Percentiles rank a stretch among this genome's conserved stretches.
These are phyloP conservation scores for Chrysogorgia sp. DNA, from an alignment of 92 coral and sea anemone genomes.

Conservation along the genomic window DNA sequence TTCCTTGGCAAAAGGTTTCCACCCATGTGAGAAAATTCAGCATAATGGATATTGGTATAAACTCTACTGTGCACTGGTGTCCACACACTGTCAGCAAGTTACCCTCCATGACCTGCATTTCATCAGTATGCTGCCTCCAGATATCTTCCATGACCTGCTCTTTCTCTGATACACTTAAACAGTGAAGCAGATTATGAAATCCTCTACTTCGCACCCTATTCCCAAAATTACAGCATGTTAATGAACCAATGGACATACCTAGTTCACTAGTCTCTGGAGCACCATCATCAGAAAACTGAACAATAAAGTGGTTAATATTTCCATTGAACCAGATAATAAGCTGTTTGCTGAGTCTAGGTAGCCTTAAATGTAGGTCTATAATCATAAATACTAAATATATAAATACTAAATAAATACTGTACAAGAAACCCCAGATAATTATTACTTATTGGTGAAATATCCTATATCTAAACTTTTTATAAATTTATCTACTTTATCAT, in stretches of 20 bases:
- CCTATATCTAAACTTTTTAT: conserved; percentile 60
- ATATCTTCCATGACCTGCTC: conserved; percentile 24
- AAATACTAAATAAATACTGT: too few species aligned
- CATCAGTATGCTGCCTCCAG: conserved; percentile 33
- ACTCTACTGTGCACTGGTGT: too few species aligned
- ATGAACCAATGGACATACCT: too few species aligned
- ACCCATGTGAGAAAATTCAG: conserved; percentile 52
- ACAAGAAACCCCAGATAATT: conserved; percentile 53
- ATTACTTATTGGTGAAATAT: conserved; percentile 39
- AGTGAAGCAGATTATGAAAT: conserved; percentile 57
- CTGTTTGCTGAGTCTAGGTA: conserved; percentile 31
- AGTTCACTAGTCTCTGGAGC: too few species aligned
- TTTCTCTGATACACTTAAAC: conserved; percentile 46
- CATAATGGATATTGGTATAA: conserved; percentile 62
- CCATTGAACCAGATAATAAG: conserved; percentile 56
- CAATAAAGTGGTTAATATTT: conserved; percentile 40
- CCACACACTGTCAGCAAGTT: conserved; percentile 50
- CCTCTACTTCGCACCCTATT: conserved; percentile 59
- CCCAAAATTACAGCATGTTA: conserved; percentile 66
- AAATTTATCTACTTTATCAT: conserved; percentile 49
- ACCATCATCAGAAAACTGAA: too few species aligned
- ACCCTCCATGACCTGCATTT: conserved; percentile 45
- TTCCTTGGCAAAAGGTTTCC: conserved; percentile 46
- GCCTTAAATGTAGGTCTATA: conserved; percentile 53
- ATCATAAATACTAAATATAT: conserved; percentile 61